phyloP scores from a whole-genome alignment of 2,888 invertebrate species.

The Boloria selene region DNA sequence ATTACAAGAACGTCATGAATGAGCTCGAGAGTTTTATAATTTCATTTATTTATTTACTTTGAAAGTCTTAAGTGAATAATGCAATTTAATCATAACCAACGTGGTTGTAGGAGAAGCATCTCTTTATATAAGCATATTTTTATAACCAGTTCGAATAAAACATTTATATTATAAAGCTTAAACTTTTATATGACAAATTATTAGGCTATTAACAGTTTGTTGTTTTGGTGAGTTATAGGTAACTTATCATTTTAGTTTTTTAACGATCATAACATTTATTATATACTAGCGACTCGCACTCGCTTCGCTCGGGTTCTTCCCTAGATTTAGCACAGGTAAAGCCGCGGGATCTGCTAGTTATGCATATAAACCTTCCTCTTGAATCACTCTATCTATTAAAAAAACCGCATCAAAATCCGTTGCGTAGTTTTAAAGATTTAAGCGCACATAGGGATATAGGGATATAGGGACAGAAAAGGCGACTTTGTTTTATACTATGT shows the following conservation, averaged over 20 bases:
- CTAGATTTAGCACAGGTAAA: no score
- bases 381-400: no score
- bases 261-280: no score
- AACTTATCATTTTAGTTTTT: neutral
- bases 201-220: neutral
- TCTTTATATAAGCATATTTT: slow-evolving; percentile 14
- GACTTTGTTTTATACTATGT: no score
- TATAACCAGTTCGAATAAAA: slow-evolving; percentile 12
- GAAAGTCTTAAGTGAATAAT: slow-evolving; percentile 17
- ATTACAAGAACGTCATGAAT: slow-evolving; percentile 9
- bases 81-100: slow-evolving; percentile 24
- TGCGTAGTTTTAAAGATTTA: no score
- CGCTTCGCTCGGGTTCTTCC: no score
- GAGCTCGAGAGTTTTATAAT: neutral
- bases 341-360: no score
- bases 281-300: no score
- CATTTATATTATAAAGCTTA: neutral
- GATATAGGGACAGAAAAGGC: no score
- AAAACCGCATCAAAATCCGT: no score
- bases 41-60: slow-evolving; percentile 3
- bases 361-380: no score
- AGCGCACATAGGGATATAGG: no score
- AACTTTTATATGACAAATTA: slow-evolving; percentile 12
- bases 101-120: slow-evolving; percentile 22
- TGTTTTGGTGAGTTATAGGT: neutral